phyloP scores from a whole-genome alignment of 2,797 vertebrate species.

The Threskiornis aethiopicus region DNA sequence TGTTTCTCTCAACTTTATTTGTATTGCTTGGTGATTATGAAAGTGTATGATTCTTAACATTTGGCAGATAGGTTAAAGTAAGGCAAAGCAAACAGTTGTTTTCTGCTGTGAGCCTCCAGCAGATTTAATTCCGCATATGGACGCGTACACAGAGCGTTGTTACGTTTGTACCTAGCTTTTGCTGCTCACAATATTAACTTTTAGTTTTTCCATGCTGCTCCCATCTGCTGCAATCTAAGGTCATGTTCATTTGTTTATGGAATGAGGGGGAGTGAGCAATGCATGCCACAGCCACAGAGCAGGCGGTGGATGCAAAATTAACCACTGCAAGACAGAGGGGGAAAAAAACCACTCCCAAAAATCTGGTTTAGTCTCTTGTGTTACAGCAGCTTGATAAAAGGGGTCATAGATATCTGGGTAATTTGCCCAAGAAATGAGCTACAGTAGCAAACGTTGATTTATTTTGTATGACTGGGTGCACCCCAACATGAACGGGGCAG shows the following conservation, averaged over 20 bases:
- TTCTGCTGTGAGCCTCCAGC: neutral
- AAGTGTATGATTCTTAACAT: neutral
- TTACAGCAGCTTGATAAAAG: neutral
- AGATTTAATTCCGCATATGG: neutral
- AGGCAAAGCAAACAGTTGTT: neutral
- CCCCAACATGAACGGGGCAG: neutral
- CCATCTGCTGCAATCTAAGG: conserved; percentile 11
- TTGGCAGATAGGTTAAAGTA: neutral
- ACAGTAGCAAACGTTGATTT: neutral
- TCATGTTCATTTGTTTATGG: conserved; percentile 45
- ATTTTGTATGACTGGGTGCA: neutral
- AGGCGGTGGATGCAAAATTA: neutral
- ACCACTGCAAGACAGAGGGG: neutral
- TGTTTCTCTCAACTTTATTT: neutral
- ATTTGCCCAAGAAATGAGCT: neutral
- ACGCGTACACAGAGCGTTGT: neutral
- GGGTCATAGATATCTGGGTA: neutral
- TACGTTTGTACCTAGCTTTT: neutral
- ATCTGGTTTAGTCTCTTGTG: neutral
- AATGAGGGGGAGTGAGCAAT: conserved; percentile 35
- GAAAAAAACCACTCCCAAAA: neutral
- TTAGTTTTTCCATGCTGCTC: neutral
- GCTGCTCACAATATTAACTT: neutral
- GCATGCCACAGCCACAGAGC: neutral
- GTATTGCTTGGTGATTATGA: neutral